Evolutionary conservation across 1,140 invertebrate species (phyloP).

Genomic region (Lutraria rhynchaena): DNA sequence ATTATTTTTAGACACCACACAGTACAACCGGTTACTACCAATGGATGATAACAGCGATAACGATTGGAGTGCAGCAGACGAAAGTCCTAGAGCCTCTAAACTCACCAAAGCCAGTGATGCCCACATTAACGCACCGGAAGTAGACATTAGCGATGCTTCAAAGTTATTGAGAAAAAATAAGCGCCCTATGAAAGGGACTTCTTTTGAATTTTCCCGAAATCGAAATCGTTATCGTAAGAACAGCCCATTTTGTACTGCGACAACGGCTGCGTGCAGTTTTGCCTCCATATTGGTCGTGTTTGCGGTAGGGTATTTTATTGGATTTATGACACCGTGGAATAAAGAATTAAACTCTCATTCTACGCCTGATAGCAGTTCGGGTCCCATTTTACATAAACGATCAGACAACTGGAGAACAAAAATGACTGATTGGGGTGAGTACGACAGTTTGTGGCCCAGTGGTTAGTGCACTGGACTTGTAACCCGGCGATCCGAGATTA

Average conservation of each 20-base stretch:
- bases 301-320: conserved; percentile 66
- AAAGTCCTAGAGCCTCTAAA: not conserved
- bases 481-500: no score
- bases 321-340: conserved; percentile 62
- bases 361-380: not conserved
- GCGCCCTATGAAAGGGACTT: conserved; percentile 46
- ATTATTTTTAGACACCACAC: conserved; percentile 14
- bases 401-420: conserved; percentile 66
- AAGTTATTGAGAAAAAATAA: conserved; percentile 39
- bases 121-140: conserved; percentile 34
- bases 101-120: conserved; percentile 12
- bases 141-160: conserved; percentile 43
- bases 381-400: conserved; percentile 35
- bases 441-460: not conserved
- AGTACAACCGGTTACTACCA: conserved; percentile 60
- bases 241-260: conserved; percentile 61
- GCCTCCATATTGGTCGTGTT: conserved; percentile 60
- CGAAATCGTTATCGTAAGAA: conserved; percentile 6
- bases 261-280: conserved; percentile 57
- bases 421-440: conserved; percentile 65
- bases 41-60: conserved; percentile 65
- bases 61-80: conserved; percentile 52
- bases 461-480: not conserved
- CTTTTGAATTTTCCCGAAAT: conserved; percentile 57
- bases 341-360: not conserved